These are phyloP conservation scores for Cercopithecus mona DNA, from an alignment of 2,113 vertebrate genomes.

Conservation along the genomic window DNA sequence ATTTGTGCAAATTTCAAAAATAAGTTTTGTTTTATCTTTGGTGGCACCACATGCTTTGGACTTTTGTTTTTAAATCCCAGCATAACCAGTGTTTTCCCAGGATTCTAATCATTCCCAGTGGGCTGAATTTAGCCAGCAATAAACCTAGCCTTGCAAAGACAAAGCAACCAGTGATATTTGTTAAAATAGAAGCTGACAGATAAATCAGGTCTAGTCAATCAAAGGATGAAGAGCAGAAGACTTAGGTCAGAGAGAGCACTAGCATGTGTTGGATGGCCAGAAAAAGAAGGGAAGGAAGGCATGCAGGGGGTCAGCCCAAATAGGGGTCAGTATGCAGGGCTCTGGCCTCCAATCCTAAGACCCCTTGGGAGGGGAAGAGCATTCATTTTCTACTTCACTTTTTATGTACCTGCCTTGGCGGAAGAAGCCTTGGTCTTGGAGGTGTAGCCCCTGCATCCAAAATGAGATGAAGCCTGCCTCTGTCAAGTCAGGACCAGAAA, in stretches of 20 bases:
- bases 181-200: conserved; percentile 12
- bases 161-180: not conserved
- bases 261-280: not conserved
- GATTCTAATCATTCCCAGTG: not conserved
- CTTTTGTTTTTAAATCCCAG: not conserved
- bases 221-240: not conserved
- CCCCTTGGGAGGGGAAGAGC: not conserved
- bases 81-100: not conserved
- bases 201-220: not conserved
- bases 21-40: not conserved
- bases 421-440: not conserved
- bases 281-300: not conserved
- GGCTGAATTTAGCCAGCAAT: not conserved
- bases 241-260: not conserved
- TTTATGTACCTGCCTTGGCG: not conserved
- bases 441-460: not conserved
- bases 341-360: not conserved
- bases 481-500: not conserved
- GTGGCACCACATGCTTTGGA: not conserved
- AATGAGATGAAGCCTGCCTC: not conserved
- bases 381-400: not conserved
- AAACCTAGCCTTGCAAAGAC: not conserved
- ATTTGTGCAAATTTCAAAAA: not conserved
- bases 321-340: too few species aligned
- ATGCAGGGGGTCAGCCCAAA: not conserved